Percentiles rank a stretch among this genome's conserved stretches.
phyloP scores from a whole-genome alignment of 2,113 vertebrate genomes.

The Corythornis madagascariensis region DNA sequence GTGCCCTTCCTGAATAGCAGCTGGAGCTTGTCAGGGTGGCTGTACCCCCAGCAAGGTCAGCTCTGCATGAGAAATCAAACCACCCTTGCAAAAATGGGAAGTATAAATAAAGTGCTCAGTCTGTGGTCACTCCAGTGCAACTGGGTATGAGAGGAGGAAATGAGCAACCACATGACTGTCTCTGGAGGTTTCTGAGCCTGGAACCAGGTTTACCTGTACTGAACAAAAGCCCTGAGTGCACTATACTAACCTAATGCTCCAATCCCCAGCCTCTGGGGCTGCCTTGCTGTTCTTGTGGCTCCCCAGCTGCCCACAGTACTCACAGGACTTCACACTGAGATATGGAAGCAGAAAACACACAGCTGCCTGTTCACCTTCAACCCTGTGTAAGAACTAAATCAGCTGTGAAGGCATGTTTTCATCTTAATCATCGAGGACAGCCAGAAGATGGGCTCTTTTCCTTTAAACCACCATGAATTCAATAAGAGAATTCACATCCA shows the following conservation, averaged over 20 bases:
- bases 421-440: fast-evolving
- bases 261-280: background rate
- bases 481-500: background rate
- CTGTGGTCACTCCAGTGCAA: background rate
- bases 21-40: background rate
- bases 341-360: background rate
- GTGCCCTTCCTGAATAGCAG: background rate
- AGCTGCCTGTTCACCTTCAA: background rate
- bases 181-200: background rate
- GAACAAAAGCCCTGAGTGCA: background rate
- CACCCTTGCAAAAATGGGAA: background rate
- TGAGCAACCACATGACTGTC: background rate
- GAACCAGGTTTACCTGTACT: background rate
- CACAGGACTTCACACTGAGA: background rate
- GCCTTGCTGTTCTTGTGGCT: fast-evolving
- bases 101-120: fast-evolving
- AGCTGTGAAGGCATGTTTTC: background rate
- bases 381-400: background rate
- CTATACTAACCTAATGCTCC: background rate
- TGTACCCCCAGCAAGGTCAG: background rate
- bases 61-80: background rate
- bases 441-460: background rate
- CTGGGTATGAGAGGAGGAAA: background rate
- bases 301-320: background rate
- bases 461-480: background rate